These are phyloP conservation scores for Pedetes capensis DNA, from an alignment of 2,113 vertebrate genomes.

Conservation along the genomic window DNA sequence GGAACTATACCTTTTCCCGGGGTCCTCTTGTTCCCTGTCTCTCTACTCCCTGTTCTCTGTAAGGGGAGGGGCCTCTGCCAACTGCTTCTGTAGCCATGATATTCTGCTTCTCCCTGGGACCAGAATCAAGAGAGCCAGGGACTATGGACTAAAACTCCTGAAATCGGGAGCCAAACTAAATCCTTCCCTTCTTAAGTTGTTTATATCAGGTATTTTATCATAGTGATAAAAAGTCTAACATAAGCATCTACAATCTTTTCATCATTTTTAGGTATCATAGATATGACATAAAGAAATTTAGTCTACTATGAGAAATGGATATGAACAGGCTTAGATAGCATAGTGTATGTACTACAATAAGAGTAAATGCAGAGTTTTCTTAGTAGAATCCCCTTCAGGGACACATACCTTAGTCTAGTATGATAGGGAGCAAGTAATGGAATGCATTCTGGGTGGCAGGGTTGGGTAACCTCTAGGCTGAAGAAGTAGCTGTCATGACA, in stretches of 20 bases:
- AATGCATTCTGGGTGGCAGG: not conserved
- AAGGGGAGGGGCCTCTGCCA: no score
- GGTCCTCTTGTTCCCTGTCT: no score
- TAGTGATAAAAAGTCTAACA: no score
- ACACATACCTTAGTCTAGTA: not conserved
- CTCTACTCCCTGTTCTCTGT: no score
- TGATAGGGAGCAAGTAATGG: not conserved
- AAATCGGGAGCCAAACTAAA: no score
- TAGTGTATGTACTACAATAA: not conserved
- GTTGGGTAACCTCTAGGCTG: not conserved
- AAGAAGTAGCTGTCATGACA: not conserved
- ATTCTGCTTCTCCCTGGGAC: no score
- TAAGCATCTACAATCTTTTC: not conserved
- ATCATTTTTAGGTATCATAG: not conserved
- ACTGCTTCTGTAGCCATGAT: no score
- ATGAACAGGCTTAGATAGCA: not conserved
- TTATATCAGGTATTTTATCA: no score
- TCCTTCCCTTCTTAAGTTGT: no score
- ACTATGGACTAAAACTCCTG: no score
- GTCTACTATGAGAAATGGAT: not conserved
- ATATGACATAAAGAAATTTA: not conserved
- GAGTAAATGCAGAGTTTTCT: not conserved
- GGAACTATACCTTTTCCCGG: no score
- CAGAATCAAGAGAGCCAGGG: no score
- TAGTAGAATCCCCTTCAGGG: not conserved